Evolutionary conservation across 2,797 vertebrate genomes (phyloP), one percentile per base, ranked within the genome.

Genomic region (Nannoperca obscura): DNA sequence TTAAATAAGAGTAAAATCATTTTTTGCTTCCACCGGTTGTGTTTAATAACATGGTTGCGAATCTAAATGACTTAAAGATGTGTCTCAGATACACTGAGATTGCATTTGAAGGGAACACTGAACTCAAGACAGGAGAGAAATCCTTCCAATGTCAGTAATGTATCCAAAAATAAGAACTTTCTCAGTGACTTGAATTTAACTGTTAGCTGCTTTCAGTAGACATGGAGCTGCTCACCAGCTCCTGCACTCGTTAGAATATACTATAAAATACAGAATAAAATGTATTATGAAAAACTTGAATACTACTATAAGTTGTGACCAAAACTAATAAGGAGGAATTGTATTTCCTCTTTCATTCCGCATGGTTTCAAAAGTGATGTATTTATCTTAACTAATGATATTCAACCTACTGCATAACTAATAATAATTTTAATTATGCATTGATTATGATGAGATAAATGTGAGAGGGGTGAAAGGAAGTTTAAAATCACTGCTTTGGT

Each of bases 61-160:
- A 53, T 71, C 49, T 34, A 36, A 50, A 66, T 79, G 69, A 54
- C 53, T 47, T 13, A 67, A 53, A 68, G 17, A 46, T 42, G 27
- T 76, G 17, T 4, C 55, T 81, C 20, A 15, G 13, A 52, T 70
- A 10, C 5, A 32, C 20, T 32, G 55, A 65, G 24, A 22, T 44
- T 66, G 46, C n/a, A 40, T 80, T 76, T 42, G 7, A 27, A 49
- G 34, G 5, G 1, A 49, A 27, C 20, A 10, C 8, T 58, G 47
- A 68, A 15, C 30, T 38, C 2, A 15, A 69, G 32, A 46, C 64
- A 61, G 60, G 8, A 50, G 40, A 70, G 17, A 38, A 30, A 60
- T 30, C 34, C 68, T 69, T 44, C 30, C 66, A 68, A 47, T 81
- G 73, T 69, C 49, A 52, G 42, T 55, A 13, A 38, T 47, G 32